Evolutionary conservation across 1,140 invertebrate genomes (phyloP).

Genomic region (Drosophila prosaltans): DNA sequence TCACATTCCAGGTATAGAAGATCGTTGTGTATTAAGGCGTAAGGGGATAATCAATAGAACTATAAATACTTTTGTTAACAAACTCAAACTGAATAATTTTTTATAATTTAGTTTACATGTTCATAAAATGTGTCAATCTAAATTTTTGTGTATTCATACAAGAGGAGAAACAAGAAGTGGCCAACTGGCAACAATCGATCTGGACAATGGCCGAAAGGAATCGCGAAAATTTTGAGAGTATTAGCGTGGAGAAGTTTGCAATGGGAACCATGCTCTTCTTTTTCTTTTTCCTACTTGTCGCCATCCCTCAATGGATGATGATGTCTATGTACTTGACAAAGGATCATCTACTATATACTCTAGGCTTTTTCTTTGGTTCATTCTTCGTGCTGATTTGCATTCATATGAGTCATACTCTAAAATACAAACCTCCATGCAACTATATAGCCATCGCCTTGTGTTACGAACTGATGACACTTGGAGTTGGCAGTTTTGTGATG

Average conservation of each 20-base stretch:
- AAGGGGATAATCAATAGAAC: too few relatives aligned
- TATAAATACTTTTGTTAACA: neutral
- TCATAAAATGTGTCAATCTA: neutral
- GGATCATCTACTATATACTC: slow-evolving; percentile 26
- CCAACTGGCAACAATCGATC: neutral
- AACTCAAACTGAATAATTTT: neutral
- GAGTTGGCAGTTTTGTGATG: slow-evolving; percentile 35
- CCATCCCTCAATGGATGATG: slow-evolving; percentile 54
- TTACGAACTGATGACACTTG: slow-evolving; percentile 53
- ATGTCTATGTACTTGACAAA: slow-evolving; percentile 7
- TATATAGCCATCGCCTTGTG: slow-evolving; percentile 1
- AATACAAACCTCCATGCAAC: slow-evolving; percentile 25
- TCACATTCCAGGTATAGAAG: too few relatives aligned
- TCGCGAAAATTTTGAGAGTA: neutral
- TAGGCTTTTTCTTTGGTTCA: slow-evolving; percentile 1
- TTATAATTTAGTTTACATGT: neutral
- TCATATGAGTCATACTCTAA: neutral
- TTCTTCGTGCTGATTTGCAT: slow-evolving; percentile 12
- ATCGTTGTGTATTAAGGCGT: too few relatives aligned
- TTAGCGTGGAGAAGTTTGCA: slow-evolving; percentile 8
- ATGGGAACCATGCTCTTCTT: neutral
- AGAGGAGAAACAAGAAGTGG: too few relatives aligned
- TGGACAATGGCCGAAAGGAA: neutral
- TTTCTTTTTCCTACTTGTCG: slow-evolving; percentile 7
- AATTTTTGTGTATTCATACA: slow-evolving; percentile 7